Base-by-base conservation (phyloP, 2,113 vertebrate genomes). In the Glaucidium brasilianum region DNA sequence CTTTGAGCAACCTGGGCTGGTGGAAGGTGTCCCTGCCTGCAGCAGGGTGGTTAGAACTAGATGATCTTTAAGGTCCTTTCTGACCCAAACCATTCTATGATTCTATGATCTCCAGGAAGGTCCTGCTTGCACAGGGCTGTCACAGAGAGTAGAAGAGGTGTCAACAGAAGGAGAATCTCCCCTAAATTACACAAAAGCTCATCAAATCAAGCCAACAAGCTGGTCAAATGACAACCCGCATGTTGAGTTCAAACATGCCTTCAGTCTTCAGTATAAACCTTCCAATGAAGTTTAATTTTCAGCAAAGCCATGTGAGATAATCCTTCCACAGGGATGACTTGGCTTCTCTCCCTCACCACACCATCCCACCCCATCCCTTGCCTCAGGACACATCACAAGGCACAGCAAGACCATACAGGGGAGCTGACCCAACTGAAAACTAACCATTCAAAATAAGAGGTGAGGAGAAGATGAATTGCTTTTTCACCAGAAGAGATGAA, bases 311-410 rank as follows among this genome's bases (percentile, higher is more conserved):
- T 55, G 10, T 20, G 32, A 89, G 60, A 92, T 0, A 0, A 43
- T 60, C 23, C 56, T 71, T 78, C 59, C 53, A 72, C 16, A 22
- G 0, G 0, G 22, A 49, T 13, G 2, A 66, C n/a, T 32, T 77
- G 45, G 64, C n/a, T 78, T 69, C 50, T 50, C 20, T 55, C 41
- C 55, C 37, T 14, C 11, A 34, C 27, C 72, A 62, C 41, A 43
- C 25, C 53, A 45, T 27, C 71, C 39, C 0, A 0, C 4, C 27
- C 56, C 49, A 37, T 76, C 20, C 53, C 58, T 84, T 0, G 0
- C 73, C 55, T 87, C 68, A 63, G n/a, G 55, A 37, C 12, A 34
- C 14, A 29, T 6, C 0, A 0, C 63, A 27, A 25, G 37, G 52
- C 64, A 87, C 59, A 85, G 72, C 50, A 78, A 91, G 17, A 11